Conservation (phyloP, 2,888 invertebrate genomes). For the Antheraea yamamai region DNA sequence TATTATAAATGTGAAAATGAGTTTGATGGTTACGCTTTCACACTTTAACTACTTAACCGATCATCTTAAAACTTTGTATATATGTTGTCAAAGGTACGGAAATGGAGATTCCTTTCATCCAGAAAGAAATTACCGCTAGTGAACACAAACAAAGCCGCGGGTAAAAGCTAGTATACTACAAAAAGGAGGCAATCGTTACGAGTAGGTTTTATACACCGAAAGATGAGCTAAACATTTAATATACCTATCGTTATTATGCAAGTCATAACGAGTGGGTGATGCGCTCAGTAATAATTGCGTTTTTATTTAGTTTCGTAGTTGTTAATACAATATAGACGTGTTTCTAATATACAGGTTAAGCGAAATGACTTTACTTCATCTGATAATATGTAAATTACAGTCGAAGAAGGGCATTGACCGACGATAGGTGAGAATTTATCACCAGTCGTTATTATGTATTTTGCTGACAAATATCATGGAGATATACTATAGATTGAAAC, state of each 20-base stretch:
- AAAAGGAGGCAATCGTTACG: neutral
- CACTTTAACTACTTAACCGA: too few species aligned
- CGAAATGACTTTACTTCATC: neutral
- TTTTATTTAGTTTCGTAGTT: neutral
- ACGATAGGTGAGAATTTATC: neutral
- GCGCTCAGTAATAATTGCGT: neutral
- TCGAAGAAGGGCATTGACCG: neutral
- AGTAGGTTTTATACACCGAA: neutral
- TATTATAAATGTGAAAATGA: too few species aligned
- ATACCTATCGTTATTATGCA: neutral
- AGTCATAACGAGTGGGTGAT: conserved; percentile 11
- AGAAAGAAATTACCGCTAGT: too few species aligned
- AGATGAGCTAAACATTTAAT: neutral
- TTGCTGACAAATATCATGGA: neutral
- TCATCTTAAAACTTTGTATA: too few species aligned
- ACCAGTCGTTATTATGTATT: neutral
- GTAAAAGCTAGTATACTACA: too few species aligned
- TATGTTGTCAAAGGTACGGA: too few species aligned
- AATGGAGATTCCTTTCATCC: too few species aligned
- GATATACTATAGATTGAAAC: neutral
- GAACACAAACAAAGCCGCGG: too few species aligned
- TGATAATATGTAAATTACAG: neutral
- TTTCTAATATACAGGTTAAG: neutral
- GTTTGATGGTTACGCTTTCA: too few species aligned
- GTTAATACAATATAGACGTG: neutral